These are phyloP conservation scores for Dynastes hyllus DNA, from an alignment of 2,888 invertebrate species.

Conservation along the genomic window DNA sequence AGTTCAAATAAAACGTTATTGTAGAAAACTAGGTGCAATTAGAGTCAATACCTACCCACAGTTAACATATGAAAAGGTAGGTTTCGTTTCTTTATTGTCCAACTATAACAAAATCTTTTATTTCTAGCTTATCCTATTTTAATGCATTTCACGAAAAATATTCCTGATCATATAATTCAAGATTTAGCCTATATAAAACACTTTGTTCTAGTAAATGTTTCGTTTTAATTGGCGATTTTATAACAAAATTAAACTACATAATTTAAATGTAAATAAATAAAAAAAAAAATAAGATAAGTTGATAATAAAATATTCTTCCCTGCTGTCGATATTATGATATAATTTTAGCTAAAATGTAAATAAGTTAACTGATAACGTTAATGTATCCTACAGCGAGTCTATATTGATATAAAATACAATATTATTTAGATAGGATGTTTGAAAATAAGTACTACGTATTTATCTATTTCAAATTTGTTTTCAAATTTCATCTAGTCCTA, in stretches of 20 bases:
- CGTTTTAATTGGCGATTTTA: neutral
- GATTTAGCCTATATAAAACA: neutral
- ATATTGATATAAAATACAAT: no score
- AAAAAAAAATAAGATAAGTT: neutral
- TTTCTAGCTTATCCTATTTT: neutral
- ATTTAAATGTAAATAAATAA: neutral
- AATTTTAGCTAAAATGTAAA: conserved; percentile 22
- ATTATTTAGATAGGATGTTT: no score
- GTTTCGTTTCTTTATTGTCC: conserved; percentile 31
- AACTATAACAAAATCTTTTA: neutral
- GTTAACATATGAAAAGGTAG: neutral
- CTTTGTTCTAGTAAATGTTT: neutral
- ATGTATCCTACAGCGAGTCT: neutral
- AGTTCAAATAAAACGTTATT: no score
- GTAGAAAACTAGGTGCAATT: no score
- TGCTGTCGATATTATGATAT: conserved; percentile 37
- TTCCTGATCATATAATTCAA: neutral
- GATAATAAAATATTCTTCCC: conserved; percentile 41
- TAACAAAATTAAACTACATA: neutral
- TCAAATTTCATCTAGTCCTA: neutral
- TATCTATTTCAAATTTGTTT: no score
- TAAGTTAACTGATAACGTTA: neutral
- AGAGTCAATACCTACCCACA: neutral
- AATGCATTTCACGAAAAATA: neutral
- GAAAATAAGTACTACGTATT: no score